Base-by-base conservation (phyloP, 2,113 vertebrate species). In the Ailuropoda melanoleuca region DNA sequence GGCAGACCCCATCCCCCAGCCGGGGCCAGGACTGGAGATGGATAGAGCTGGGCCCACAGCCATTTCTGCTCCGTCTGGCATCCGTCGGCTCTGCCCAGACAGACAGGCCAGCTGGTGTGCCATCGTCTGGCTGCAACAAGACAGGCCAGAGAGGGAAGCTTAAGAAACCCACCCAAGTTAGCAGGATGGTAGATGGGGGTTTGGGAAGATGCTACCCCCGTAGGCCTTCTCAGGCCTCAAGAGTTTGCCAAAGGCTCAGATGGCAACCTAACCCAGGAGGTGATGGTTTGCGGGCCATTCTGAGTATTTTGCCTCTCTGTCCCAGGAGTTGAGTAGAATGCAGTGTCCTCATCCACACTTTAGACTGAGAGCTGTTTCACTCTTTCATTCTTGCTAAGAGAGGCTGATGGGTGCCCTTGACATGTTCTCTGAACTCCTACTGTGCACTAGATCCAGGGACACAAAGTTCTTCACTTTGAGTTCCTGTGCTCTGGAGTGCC, bases 31-130 rank as follows among this genome's bases (percentile, higher is more conserved):
- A 97, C 88, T 95, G 82, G 92, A 96, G 97, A 97, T 97, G 96
- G 96, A 97, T 97, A 95, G 93, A 97, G 96, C 97, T 98, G 97
- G 98, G 97, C 98, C 97, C 98, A 98, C 98, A 98, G 98, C 96
- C 97, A 98, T 98, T 98, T 97, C 95, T 85, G 93, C 97, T 98
- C 97, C 97, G 97, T 98, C 97, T 98, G 98, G 98, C 98, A 98
- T 81, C 95, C 98, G 97, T 98, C 97, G 95, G 97, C 97, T 98
- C 98, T 98, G 98, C 98, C 95, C 97, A 98, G 98, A 98, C 97
- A 98, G 97, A 98, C 98, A 98, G 98, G 98, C 97, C 98, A 98
- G 98, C 98, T 98, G 98, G 98, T 98, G 98, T 98, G 97, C 97
- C 98, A 97, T 98, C 96, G 97, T 98, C 97, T 98, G 98, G 98